These are phyloP conservation scores for Dolichoris vasculosae DNA, from an alignment of 1,140 invertebrate genomes.

Conservation along the genomic window DNA sequence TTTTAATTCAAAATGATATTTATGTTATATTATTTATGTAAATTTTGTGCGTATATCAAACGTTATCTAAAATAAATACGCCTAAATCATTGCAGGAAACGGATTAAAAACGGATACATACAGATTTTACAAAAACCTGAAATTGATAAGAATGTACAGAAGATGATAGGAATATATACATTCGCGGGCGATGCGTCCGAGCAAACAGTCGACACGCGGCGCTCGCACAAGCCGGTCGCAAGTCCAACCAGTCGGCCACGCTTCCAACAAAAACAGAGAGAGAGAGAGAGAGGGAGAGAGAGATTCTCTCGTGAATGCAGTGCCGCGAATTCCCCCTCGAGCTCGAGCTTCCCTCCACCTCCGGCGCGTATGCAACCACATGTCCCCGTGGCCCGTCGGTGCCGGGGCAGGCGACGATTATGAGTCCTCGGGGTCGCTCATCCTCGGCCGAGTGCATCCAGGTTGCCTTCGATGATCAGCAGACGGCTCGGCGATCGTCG, in stretches of 20 bases:
- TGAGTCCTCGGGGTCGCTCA: slow-evolving; percentile 8
- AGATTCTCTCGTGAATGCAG: slow-evolving; percentile 9
- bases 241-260: slow-evolving; percentile 25
- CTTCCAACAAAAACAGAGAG: slow-evolving; percentile 5
- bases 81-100: too few species aligned
- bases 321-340: neutral
- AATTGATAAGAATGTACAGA: too few species aligned
- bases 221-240: slow-evolving; percentile 57
- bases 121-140: too few species aligned
- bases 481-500: neutral
- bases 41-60: too few species aligned
- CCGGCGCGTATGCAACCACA: neutral
- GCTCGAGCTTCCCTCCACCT: too few species aligned
- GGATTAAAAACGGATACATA: too few species aligned
- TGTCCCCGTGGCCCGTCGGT: neutral
- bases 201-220: slow-evolving; percentile 70
- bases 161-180: slow-evolving; percentile 43
- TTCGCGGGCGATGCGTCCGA: slow-evolving; percentile 33
- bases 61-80: too few species aligned
- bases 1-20: too few species aligned
- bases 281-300: slow-evolving; percentile 4
- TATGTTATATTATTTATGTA: too few species aligned
- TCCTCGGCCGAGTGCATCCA: neutral
- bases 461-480: neutral
- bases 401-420: neutral